Conservation (phyloP, 1,140 invertebrate genomes). For the Paracyclopina nana region DNA sequence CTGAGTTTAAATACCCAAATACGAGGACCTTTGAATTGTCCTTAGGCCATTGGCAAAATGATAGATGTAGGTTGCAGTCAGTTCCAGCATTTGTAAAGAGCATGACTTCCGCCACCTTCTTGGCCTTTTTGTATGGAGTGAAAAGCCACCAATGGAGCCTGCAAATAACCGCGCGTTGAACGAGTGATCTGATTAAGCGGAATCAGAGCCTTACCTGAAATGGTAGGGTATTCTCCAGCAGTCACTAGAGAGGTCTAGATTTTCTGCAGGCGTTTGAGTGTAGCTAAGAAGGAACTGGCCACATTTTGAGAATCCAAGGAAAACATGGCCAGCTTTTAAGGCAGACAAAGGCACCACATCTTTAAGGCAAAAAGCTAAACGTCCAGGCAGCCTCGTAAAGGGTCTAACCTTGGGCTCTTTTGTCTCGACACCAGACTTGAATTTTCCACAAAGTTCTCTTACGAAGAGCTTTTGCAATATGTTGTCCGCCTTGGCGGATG, state of each 20-base stretch:
- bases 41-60: conserved; percentile 46
- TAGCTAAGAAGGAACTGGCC: conserved; percentile 79
- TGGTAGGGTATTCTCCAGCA: conserved; percentile 17
- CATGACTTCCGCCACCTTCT: conserved; percentile 42
- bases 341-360: not conserved
- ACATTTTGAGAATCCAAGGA: conserved; percentile 58
- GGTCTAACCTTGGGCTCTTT: no score
- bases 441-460: no score
- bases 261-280: conserved; percentile 37
- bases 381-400: no score
- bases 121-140: conserved; percentile 35
- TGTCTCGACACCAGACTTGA: no score
- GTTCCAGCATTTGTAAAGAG: conserved; percentile 44
- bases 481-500: no score
- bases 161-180: conserved; percentile 4
- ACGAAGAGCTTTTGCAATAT: no score
- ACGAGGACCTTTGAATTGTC: conserved; percentile 40
- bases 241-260: conserved; percentile 30
- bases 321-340: not conserved
- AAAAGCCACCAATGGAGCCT: conserved; percentile 49
- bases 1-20: conserved; percentile 32
- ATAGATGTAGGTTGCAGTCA: conserved; percentile 37
- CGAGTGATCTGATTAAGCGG: not conserved
- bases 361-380: not conserved
- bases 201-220: no score